Evolutionary conservation across 1,140 invertebrate genomes (phyloP).

Genomic region (Zaprionus camerounensis): DNA sequence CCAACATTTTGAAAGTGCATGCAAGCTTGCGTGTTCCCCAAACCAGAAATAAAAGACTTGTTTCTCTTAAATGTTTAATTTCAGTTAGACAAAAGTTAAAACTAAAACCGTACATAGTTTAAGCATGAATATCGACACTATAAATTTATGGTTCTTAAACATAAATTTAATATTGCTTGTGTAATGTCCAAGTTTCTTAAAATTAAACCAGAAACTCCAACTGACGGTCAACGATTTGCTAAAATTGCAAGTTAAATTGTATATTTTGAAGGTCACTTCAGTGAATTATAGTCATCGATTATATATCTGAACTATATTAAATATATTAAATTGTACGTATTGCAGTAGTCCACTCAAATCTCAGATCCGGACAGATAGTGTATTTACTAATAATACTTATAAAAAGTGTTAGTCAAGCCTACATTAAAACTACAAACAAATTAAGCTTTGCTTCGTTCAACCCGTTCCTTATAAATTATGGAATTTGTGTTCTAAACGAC

Average conservation of each 20-base stretch:
- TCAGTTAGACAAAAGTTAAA: too few relatives aligned
- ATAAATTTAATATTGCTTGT: constrained; percentile 13
- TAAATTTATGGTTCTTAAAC: not conserved
- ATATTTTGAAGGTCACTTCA: constrained; percentile 45
- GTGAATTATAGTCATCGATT: constrained; percentile 37
- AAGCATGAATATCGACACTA: not conserved
- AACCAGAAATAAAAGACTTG: too few relatives aligned
- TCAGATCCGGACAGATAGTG: not conserved
- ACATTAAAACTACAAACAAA: constrained; percentile 19
- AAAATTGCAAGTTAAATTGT: constrained; percentile 9
- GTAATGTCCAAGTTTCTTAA: constrained; percentile 1
- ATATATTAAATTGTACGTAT: constrained; percentile 23
- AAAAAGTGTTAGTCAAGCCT: not conserved
- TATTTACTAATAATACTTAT: constrained; percentile 9
- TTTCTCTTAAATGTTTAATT: not conserved
- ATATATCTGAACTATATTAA: constrained; percentile 5
- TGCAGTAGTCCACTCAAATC: not conserved
- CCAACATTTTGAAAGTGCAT: not conserved
- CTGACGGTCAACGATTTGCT: constrained; percentile 4
- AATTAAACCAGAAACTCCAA: not conserved
- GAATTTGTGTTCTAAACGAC: constrained; percentile 60
- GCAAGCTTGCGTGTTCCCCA: too few relatives aligned
- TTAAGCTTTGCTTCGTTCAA: constrained; percentile 39
- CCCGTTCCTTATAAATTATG: constrained; percentile 54
- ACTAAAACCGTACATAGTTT: not conserved